A percentile compares a stretch with the other conserved stretches of the same genome.
Conservation (phyloP, 2,888 invertebrate species). For the Steinernema carpocapsae region DNA sequence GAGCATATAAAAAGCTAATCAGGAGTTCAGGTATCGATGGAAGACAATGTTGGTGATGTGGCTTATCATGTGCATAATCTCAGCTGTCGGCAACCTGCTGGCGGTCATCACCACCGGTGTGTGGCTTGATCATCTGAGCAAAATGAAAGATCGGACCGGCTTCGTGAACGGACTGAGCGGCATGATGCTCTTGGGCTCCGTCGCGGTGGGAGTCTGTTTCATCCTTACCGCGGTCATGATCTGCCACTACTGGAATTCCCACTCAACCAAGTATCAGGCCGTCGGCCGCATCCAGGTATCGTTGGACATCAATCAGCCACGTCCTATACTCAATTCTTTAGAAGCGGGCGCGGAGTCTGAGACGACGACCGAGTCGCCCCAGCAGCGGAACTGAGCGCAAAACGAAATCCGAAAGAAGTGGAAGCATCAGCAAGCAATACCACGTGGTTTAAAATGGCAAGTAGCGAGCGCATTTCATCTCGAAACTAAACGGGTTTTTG, state of each 20-base stretch:
- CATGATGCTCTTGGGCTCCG: slow-evolving; percentile 64
- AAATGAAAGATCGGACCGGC: slow-evolving; percentile 64
- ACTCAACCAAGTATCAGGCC: slow-evolving; percentile 64
- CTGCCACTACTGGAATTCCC: slow-evolving; percentile 67
- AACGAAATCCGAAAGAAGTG: slow-evolving; percentile 6
- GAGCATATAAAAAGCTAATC: slow-evolving; percentile 10
- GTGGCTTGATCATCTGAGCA: slow-evolving; percentile 66
- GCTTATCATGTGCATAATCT: slow-evolving; percentile 65
- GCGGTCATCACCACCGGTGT: slow-evolving; percentile 66
- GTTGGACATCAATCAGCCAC: neutral
- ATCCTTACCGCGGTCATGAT: slow-evolving; percentile 66
- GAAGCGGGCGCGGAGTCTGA: slow-evolving; percentile 57
- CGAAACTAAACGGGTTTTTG: slow-evolving; percentile 30
- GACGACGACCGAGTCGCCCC: slow-evolving; percentile 55
- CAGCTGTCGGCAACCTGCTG: slow-evolving; percentile 63
- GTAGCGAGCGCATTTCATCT: slow-evolving; percentile 10
- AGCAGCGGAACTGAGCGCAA: slow-evolving; percentile 53
- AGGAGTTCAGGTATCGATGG: slow-evolving; percentile 57
- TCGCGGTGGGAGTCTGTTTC: slow-evolving; percentile 66
- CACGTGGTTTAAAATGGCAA: slow-evolving; percentile 5
- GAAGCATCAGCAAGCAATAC: slow-evolving; percentile 33
- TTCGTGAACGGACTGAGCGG: slow-evolving; percentile 64
- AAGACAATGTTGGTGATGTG: slow-evolving; percentile 64
- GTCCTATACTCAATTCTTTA: slow-evolving; percentile 38
- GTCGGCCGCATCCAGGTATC: slow-evolving; percentile 61